Evolutionary conservation across 2,113 vertebrate genomes (phyloP).

Genomic region (Platanista minor): DNA sequence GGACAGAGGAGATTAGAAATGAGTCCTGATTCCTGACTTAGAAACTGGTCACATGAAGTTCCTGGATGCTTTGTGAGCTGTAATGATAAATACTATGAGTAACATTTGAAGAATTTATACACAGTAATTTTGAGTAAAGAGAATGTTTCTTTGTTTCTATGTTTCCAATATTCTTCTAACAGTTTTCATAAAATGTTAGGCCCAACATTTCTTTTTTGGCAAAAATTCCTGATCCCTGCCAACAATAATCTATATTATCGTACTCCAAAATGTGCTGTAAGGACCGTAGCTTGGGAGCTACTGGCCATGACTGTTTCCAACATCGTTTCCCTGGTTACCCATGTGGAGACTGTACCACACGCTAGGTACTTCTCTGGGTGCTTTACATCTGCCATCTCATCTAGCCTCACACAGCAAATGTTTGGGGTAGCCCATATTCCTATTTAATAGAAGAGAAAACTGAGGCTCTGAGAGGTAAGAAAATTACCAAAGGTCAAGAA

Average conservation of each 20-base stretch:
- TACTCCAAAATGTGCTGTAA: background rate
- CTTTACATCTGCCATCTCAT: background rate
- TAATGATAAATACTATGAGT: background rate
- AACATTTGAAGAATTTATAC: background rate
- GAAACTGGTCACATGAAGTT: background rate
- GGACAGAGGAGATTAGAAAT: background rate
- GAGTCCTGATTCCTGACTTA: background rate
- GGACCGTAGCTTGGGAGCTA: background rate
- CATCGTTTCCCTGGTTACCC: background rate
- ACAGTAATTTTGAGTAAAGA: background rate
- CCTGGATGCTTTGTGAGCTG: background rate
- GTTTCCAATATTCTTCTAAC: background rate
- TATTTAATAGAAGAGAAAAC: conserved; percentile 7
- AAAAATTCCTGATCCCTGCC: background rate
- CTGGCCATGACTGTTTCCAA: background rate
- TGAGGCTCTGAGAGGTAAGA: background rate
- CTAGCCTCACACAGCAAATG: background rate
- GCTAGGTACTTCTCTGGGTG: background rate
- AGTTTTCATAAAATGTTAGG: background rate
- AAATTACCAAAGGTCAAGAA: background rate
- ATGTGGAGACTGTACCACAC: background rate
- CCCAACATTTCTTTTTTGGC: background rate
- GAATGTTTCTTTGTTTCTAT: background rate
- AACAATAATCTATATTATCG: background rate
- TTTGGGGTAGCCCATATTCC: background rate